Base-by-base conservation (phyloP, 64 coral and sea anemone genomes). In the Exaiptasia diaphana region DNA sequence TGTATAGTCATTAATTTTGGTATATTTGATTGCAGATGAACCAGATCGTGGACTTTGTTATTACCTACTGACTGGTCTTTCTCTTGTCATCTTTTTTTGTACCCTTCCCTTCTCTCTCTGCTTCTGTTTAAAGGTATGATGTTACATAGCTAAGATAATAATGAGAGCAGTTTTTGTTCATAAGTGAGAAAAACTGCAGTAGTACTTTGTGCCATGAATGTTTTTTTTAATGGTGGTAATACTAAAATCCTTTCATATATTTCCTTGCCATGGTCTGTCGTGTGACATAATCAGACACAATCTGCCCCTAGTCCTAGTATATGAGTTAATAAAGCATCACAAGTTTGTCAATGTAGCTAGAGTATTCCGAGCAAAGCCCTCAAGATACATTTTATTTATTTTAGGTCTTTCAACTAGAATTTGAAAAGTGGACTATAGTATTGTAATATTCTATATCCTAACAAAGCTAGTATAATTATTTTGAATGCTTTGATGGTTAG, bases 51-150 rank as follows among this genome's bases (percentile, higher is more conserved):
- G 90, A 33, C 15, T 53, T 9, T 99, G 89, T 64, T 90, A 92
- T 55, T 89, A 80, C 41, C 0, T 89, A 3, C 85, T 99, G 4
- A 89, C 90, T n/a, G 74, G 15, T 11, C 0, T 99, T 1, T 99
- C 90, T 2, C 4, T 85, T 49, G 23, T 99, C n/a, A 1, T 99
- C 0, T 79, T 99, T 30, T 17, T 99, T 48, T 85, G 67, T 67
- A 92, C 95, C 2, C n/a, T 99, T 0, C 95, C 95, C n/a, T 57
- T 99, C 13, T 80, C 90, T 20, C 30, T 93, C 4, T 93, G 36
- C 37, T 89, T 99, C 26, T 89, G 89, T 41, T 36, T 99, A 28
- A 99, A 92, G 90, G 95, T 93, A 89, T 63, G 77, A 15, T n/a
- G n/a, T n/a, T n/a, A n/a, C n/a, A n/a, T n/a, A n/a, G n/a, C 15